Evolutionary conservation across 37 sponge, comb jelly and placozoan species (phyloP).

Genomic region (Chondrosia reniformis): DNA sequence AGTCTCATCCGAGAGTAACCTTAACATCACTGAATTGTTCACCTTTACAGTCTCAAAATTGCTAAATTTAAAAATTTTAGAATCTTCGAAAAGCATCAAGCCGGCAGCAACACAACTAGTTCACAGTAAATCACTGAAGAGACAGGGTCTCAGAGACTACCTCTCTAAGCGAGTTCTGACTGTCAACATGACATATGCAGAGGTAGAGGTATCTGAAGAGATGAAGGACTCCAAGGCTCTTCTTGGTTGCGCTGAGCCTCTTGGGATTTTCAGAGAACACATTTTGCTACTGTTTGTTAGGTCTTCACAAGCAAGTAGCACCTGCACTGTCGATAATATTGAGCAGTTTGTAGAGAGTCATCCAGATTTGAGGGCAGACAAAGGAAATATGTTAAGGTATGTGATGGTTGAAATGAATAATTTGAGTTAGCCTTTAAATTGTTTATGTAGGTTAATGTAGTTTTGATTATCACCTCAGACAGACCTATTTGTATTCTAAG

Average conservation of each 20-base stretch:
- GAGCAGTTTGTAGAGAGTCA: not conserved
- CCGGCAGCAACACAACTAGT: not conserved
- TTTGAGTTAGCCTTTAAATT: too few species aligned
- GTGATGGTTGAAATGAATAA: not conserved
- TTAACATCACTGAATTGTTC: constrained; percentile 39
- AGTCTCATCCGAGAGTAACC: constrained; percentile 31
- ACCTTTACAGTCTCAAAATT: constrained; percentile 18
- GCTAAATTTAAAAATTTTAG: not conserved
- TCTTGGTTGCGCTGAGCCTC: constrained; percentile 32
- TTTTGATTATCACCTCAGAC: too few species aligned
- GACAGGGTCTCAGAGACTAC: constrained; percentile 5
- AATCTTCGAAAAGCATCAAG: not conserved
- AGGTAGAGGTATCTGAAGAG: constrained; percentile 26
- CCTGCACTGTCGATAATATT: constrained; percentile 28
- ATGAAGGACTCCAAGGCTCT: constrained; percentile 16
- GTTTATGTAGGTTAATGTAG: too few species aligned
- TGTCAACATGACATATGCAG: constrained; percentile 21
- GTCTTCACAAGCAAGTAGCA: constrained; percentile 18
- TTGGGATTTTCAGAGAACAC: constrained; percentile 29
- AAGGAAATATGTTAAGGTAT: not conserved
- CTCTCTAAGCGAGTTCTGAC: constrained; percentile 21
- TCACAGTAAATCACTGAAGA: constrained; percentile 8
- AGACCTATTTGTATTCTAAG: too few species aligned
- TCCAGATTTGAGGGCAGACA: not conserved
- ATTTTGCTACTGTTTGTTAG: too few species aligned